Evolutionary conservation across 2,113 vertebrate genomes (phyloP).

Genomic region (Pitta sordida): DNA sequence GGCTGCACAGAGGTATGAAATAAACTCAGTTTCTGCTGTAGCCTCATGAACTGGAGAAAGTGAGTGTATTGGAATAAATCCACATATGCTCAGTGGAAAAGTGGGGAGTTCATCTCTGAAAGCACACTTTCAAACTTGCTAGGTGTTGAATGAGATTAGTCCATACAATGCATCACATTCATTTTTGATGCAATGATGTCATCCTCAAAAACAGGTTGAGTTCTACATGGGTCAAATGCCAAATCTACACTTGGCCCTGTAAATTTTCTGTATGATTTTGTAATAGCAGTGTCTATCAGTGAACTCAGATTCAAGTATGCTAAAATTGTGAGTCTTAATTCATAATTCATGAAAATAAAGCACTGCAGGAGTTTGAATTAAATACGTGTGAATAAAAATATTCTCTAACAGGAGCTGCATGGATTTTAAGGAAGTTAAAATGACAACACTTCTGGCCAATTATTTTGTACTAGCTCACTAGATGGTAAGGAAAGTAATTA

Average conservation of each 20-base stretch:
- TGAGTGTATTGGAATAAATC: conserved; percentile 11
- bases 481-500: not conserved
- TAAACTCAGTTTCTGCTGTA: conserved; percentile 20
- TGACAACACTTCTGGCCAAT: not conserved
- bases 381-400: not conserved
- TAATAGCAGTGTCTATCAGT: not conserved
- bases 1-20: conserved; percentile 41
- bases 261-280: not conserved
- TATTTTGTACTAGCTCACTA: not conserved
- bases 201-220: not conserved
- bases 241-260: not conserved
- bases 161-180: not conserved
- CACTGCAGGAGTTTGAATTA: not conserved
- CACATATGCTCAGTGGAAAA: not conserved
- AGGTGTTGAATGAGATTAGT: conserved; percentile 22
- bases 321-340: not conserved
- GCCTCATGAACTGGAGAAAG: not conserved
- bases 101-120: conserved; percentile 31
- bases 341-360: not conserved
- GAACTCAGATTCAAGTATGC: not conserved
- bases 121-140: conserved; percentile 28
- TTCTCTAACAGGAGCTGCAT: not conserved
- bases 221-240: conserved; percentile 37
- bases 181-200: not conserved
- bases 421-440: not conserved